phyloP scores from a whole-genome alignment of 2,888 invertebrate genomes.

The Orthosia gothica region DNA sequence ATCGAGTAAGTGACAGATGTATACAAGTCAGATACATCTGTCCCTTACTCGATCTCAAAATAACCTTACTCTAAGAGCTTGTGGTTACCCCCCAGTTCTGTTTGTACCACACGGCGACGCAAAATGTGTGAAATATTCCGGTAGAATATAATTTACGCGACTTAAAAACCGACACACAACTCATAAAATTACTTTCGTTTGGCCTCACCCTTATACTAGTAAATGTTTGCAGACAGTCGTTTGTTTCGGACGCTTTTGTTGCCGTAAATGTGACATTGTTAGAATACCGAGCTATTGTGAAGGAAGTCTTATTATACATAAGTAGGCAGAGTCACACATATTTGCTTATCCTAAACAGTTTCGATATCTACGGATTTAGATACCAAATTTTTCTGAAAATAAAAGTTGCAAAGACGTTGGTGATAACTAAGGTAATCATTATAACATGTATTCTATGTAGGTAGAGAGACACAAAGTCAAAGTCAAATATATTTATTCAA shows the following conservation, averaged over 20 bases:
- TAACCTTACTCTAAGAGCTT: too few species aligned
- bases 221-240: constrained; percentile 7
- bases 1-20: too few species aligned
- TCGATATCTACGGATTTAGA: neutral
- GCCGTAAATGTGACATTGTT: constrained; percentile 18
- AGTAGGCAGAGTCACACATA: neutral
- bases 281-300: constrained; percentile 11
- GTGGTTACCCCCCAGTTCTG: too few species aligned
- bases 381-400: neutral
- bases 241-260: constrained; percentile 30
- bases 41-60: too few species aligned
- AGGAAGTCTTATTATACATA: neutral
- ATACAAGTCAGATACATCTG: too few species aligned
- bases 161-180: too few species aligned
- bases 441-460: neutral
- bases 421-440: constrained; percentile 20
- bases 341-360: neutral
- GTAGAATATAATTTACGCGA: too few species aligned
- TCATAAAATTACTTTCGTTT: too few species aligned
- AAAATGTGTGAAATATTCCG: too few species aligned
- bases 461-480: constrained; percentile 10
- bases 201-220: too few species aligned
- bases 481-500: too few species aligned
- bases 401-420: neutral
- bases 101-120: too few species aligned